phyloP scores from a whole-genome alignment of 1,140 invertebrate species.

The Drosophila navojoa region DNA sequence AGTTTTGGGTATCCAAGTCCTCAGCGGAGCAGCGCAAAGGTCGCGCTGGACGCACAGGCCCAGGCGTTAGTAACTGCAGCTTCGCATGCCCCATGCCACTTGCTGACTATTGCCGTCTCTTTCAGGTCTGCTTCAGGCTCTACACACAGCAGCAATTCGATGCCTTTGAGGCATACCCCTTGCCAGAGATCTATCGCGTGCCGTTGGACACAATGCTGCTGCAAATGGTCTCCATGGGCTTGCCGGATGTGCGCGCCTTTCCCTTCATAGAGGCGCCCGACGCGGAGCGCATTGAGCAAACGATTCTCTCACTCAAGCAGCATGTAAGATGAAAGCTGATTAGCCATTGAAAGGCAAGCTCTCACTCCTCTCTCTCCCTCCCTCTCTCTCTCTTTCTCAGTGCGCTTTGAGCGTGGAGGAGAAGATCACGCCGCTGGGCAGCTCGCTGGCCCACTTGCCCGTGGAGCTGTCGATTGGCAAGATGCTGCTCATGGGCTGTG shows the following conservation, averaged over 20 bases:
- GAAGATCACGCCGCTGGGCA: constrained; percentile 94
- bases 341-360: too few relatives aligned
- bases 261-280: constrained; percentile 97
- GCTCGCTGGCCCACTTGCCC: constrained; percentile 94
- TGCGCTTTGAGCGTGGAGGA: constrained; percentile 93
- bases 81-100: not conserved
- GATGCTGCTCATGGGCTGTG: constrained; percentile 96
- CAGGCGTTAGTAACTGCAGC: constrained; percentile 50
- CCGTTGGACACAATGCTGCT: constrained; percentile 96
- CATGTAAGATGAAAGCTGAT: constrained; percentile 86
- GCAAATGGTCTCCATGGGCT: constrained; percentile 97
- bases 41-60: constrained; percentile 93
- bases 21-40: constrained; percentile 99
- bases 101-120: not conserved
- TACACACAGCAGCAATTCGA: constrained; percentile 91
- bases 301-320: constrained; percentile 93
- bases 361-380: too few relatives aligned
- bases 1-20: constrained; percentile 98
- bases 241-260: constrained; percentile 95
- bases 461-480: constrained; percentile 98
- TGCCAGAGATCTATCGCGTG: constrained; percentile 96
- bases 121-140: constrained; percentile 89
- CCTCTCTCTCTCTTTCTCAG: constrained; percentile 80
- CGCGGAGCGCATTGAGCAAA: constrained; percentile 92
- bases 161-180: constrained; percentile 91